Base-by-base conservation (phyloP, 2,888 invertebrate species). In the Mycalesis mineus region DNA sequence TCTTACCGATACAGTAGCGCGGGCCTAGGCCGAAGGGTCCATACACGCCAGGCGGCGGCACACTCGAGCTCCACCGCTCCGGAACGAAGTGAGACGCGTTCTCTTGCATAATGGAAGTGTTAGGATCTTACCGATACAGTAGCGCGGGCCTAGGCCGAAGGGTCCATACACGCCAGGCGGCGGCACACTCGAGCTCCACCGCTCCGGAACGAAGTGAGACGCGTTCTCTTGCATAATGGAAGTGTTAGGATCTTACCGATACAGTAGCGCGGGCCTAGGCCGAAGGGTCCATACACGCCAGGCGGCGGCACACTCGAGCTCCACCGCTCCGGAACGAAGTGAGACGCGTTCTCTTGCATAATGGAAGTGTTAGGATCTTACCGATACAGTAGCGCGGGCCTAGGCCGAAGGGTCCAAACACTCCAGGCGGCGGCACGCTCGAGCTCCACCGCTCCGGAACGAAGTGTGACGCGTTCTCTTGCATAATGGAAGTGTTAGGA, bases 11-110 rank as follows among this genome's bases (percentile, higher is more conserved):
- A 57, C 89, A 89, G 63, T 88, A 88, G 11, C 89, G 69, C 0
- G 88, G 89, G 0, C 89, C 89, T 51, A 87, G 88, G 1, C 89
- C 89, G 42, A 89, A 89, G 0, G 88, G 89, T 82, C 87, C 84
- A 75, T 85, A 89, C 57, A 86, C 88, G 0, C 88, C 89, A 0
- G 88, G 82, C 0, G 81, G 81, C 45, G 65, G 70, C 0, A 76
- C 67, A 0, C 62, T 61, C 0, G 68, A 22, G 22, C 22, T 22
- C 22, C 22, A 22, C 22, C 22, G 22, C n/a, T n/a, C n/a, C n/a
- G n/a, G n/a, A n/a, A n/a, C n/a, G n/a, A n/a, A n/a, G n/a, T n/a
- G n/a, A n/a, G n/a, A n/a, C n/a, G n/a, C n/a, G n/a, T n/a, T n/a
- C n/a, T n/a, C n/a, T n/a, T n/a, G n/a, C n/a, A n/a, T n/a, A n/a